A percentile compares a stretch with the other conserved stretches of the same genome.
Evolutionary conservation across 1,140 invertebrate species (phyloP).

Genomic region (Anagrus nilaparvatae): DNA sequence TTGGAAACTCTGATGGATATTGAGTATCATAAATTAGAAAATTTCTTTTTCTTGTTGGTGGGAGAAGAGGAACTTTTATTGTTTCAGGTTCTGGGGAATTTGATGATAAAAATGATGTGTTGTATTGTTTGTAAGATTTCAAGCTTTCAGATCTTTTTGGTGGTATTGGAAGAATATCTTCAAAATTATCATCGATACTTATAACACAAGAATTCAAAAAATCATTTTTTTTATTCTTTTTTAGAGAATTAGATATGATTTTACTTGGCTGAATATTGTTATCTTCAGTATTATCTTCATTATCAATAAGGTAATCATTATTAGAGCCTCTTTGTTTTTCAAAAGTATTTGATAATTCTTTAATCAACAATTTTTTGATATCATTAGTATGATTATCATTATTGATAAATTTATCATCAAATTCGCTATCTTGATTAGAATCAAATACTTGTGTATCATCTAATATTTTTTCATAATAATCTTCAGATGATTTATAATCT

Average conservation of each 20-base stretch:
- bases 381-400: not conserved
- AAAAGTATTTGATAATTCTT: not conserved
- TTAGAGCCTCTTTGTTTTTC: too few species aligned
- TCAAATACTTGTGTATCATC: not conserved
- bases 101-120: too few species aligned
- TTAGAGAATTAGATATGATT: too few species aligned
- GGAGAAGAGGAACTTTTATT: conserved; percentile 6
- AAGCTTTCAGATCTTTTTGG: conserved; percentile 8
- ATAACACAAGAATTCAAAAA: too few species aligned
- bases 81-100: too few species aligned
- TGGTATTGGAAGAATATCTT: conserved; percentile 14
- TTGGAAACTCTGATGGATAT: not conserved
- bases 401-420: not conserved
- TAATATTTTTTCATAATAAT: not conserved
- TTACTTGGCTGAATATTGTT: too few species aligned
- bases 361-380: not conserved
- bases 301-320: too few species aligned
- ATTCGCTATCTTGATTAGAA: not conserved
- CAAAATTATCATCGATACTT: too few species aligned
- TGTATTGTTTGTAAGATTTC: not conserved
- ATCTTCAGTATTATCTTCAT: too few species aligned
- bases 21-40: not conserved
- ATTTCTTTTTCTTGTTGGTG: not conserved
- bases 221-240: too few species aligned
- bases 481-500: not conserved